Base-by-base conservation (phyloP, 2,113 vertebrate species). In the Cranoglanis bouderius region DNA sequence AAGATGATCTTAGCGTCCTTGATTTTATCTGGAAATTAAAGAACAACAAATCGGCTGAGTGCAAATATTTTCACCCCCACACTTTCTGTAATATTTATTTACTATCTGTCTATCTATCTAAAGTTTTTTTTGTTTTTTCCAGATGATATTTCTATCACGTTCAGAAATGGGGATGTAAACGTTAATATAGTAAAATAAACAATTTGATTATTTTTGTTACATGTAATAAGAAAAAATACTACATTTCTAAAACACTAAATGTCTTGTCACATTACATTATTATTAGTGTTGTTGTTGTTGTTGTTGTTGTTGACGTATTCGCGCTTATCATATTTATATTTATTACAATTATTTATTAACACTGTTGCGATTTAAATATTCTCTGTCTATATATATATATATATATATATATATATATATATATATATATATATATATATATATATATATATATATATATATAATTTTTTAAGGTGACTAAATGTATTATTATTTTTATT, bases 1-100 rank as follows among this genome's bases (percentile, higher is more conserved):
- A 99, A 99, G 95, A 99, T 97, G 96, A 99, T 99, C 94, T 98
- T 99, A 88, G 95, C 93, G 75, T 97, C 94, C 93, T 99, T 99
- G 91, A 99, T 94, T 92, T 99, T 99, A 89, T 99, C 98, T 99
- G 95, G 77, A 91, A 94, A 85, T 89, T 89, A 24, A 72, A 75
- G 88, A 46, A 86, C 0, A 82, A 14, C 61, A 63, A 63, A 63
- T 63, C 24, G 29, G 24, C 2, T 63, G 61, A 63, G 61, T 65
- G 63, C 63, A 65, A 65, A 65, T 32, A 5, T 65, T 3, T 65
- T 65, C 29, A 65, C 8, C 12, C 83, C 26, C 40, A 67, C 53
- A 32, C n/a, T 38, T 38, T 38, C 16, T 19, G 35, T 14, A 18
- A 19, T 74, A 10, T 40, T 6, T 18, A 40, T 38, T 19, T 70